phyloP scores from a whole-genome alignment of 2,113 vertebrate species.

The Pelusios castaneus region DNA sequence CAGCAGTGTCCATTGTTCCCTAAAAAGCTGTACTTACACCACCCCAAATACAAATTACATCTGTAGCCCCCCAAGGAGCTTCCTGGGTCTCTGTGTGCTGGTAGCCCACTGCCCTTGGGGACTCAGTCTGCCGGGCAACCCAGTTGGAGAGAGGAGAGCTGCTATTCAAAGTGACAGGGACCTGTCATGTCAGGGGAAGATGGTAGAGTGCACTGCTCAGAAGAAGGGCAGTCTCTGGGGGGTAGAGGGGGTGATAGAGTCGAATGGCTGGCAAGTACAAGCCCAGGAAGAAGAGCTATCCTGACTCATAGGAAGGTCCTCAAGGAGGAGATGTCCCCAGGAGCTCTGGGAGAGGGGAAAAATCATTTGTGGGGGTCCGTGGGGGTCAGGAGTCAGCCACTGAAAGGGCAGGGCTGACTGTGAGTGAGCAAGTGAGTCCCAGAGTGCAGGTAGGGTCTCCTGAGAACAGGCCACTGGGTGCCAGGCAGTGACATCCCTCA shows the following conservation, averaged over 20 bases:
- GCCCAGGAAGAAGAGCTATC: not conserved
- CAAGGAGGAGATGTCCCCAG: not conserved
- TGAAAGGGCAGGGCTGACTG: no score
- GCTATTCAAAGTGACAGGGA: not conserved
- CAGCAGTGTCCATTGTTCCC: not conserved
- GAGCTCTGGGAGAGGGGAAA: not conserved
- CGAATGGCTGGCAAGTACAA: not conserved
- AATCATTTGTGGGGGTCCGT: no score
- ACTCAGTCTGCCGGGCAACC: not conserved
- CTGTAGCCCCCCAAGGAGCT: not conserved
- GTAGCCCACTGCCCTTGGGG: not conserved
- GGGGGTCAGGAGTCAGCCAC: no score
- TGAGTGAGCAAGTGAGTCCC: no score
- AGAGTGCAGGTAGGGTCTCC: no score
- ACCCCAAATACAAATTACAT: not conserved
- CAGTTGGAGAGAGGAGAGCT: not conserved
- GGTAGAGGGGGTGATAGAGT: not conserved
- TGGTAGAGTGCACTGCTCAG: not conserved
- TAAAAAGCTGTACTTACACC: not conserved
- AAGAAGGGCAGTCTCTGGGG: not conserved
- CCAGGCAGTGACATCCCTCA: no score
- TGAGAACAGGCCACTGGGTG: no score
- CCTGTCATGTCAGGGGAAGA: not conserved
- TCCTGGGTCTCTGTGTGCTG: not conserved
- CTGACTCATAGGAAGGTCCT: not conserved